Evolutionary conservation across 2,797 vertebrate species (phyloP).

Genomic region (Moxostoma hubbsi): DNA sequence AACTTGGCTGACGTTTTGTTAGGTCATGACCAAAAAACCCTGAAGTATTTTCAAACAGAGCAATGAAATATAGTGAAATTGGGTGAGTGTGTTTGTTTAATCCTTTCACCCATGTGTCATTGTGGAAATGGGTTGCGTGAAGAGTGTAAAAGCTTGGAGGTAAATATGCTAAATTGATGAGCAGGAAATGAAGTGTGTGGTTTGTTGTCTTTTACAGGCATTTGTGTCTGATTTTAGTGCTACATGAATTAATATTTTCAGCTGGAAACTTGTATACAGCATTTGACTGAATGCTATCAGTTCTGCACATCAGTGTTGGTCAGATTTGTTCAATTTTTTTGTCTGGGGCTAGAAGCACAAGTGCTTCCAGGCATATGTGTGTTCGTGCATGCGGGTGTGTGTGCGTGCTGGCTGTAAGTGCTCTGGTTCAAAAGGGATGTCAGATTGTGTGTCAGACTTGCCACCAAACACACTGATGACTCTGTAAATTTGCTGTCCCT

Average conservation of each 20-base stretch:
- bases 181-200: constrained; percentile 68
- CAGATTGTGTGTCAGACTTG: constrained; percentile 9
- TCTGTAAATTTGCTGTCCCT: not conserved
- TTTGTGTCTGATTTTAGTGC: not conserved
- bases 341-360: constrained; percentile 10
- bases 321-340: constrained; percentile 9
- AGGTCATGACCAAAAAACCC: constrained; percentile 4
- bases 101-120: constrained; percentile 27
- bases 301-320: constrained; percentile 2
- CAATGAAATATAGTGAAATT: not conserved
- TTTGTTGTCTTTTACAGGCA: constrained; percentile 62
- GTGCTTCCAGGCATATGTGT: constrained; percentile 18
- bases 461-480: not conserved
- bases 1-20: not conserved
- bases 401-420: not conserved
- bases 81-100: constrained; percentile 6
- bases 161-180: constrained; percentile 71
- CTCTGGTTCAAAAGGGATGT: constrained; percentile 5
- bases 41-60: too few relatives aligned
- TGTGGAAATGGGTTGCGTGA: constrained; percentile 59
- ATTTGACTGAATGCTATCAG: not conserved
- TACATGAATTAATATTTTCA: not conserved
- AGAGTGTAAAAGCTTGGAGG: constrained; percentile 60
- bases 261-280: not conserved
- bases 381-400: not conserved